Evolutionary conservation across 2,113 vertebrate genomes (phyloP).

Genomic region (Tangachromis dhanisi): DNA sequence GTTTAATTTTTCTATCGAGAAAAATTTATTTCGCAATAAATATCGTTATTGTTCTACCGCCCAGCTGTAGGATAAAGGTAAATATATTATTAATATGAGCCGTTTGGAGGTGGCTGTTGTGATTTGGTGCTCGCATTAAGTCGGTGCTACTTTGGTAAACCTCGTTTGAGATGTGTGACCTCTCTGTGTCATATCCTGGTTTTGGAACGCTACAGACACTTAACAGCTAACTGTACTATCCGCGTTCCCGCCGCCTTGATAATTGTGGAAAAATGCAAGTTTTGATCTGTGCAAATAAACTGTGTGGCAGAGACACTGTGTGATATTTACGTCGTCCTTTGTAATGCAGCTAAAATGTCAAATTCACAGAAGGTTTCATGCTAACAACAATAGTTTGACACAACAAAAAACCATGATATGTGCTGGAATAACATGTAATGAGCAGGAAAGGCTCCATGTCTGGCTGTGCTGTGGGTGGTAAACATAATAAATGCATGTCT

Average conservation of each 20-base stretch:
- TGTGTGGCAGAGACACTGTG: background rate
- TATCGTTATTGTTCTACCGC: too few species aligned
- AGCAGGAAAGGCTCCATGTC: background rate
- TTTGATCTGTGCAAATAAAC: background rate
- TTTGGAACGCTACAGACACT: background rate
- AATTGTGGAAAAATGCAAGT: background rate
- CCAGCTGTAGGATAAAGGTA: too few species aligned
- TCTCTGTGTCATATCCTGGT: background rate
- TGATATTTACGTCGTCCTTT: background rate
- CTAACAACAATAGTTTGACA: background rate
- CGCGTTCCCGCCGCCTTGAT: accelerated
- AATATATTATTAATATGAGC: background rate
- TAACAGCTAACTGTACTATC: background rate
- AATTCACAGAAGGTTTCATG: background rate
- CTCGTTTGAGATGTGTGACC: background rate
- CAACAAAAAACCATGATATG: background rate
- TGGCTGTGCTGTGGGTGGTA: background rate
- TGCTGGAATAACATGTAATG: background rate
- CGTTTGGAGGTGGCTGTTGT: background rate
- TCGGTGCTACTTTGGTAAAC: background rate
- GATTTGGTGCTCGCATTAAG: background rate
- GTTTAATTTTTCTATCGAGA: too few species aligned
- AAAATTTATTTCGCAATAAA: accelerated
- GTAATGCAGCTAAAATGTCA: background rate
- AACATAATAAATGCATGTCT: background rate